Evolutionary conservation across 1,140 invertebrate species (phyloP), one percentile per base, ranked within the genome.

Genomic region (Drosophila athabasca): DNA sequence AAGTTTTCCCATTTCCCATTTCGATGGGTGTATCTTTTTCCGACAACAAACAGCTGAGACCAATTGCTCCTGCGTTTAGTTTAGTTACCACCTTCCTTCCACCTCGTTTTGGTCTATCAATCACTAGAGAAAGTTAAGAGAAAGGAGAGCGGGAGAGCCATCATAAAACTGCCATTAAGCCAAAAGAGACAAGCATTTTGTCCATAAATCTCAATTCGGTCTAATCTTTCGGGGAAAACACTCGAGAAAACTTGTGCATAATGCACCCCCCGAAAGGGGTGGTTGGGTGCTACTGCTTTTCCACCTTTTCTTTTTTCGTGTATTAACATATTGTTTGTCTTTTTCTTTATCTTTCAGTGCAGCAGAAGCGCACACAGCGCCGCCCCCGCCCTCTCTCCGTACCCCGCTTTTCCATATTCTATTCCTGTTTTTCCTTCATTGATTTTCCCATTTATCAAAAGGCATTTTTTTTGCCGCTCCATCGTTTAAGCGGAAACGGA

Each of bases 141-240:
- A 59, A 51, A n/a, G 9, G 44, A 29, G 54, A 19, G 17, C 17
- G 24, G 5, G 24, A 26, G 69, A 62, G 66, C 79, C 84, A 83
- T 83, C 79, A 84, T 84, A 84, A 83, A 83, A 83, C 71, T 84
- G 79, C 76, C 80, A 83, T 83, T 83, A 83, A 79, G 80, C 76
- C 49, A 66, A 43, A 29, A 48, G 19, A 60, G 45, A 35, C 31
- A 35, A 11, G 9, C 2, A 35, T 39, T 39, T 39, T 81, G 58
- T 79, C 67, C 79, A 83, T 83, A 83, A 83, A 83, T 83, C 79
- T 83, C 74, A 46, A 68, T 46, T 48, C 44, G 35, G 35, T 1
- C 75, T 83, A 83, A 83, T 83, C 79, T 84, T 75, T 54, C 51
- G 31, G 61, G 43, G 24, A 41, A 61, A 71, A 70, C 55, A 53